A percentile compares a stretch with the other conserved stretches of the same genome.
These are phyloP conservation scores for Dolomedes plantarius DNA, from an alignment of 2,888 invertebrate genomes.

Conservation along the genomic window DNA sequence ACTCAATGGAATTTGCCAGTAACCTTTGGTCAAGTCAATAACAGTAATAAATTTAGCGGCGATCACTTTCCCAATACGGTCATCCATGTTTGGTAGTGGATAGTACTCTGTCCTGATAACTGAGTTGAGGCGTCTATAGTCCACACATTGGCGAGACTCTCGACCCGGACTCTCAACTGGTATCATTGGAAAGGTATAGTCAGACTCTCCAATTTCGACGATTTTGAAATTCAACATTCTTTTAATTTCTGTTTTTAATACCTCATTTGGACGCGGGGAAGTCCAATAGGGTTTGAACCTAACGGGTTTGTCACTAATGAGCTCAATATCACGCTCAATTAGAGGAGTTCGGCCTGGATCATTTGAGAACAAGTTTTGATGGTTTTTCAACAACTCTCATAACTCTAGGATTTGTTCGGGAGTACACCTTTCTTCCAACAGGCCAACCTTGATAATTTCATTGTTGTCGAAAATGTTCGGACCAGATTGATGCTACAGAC, in stretches of 20 bases:
- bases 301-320: background rate
- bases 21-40: constrained; percentile 19
- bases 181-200: background rate
- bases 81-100: constrained; percentile 8
- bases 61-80: background rate
- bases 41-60: constrained; percentile 8
- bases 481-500: too few species aligned
- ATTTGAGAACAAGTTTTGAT: constrained; percentile 12
- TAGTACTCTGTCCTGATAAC: background rate
- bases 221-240: background rate
- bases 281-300: constrained; percentile 6
- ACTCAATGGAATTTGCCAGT: constrained; percentile 16
- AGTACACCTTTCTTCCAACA: too few species aligned
- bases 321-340: background rate
- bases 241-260: background rate
- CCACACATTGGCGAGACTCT: background rate
- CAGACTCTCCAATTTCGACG: background rate
- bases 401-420: too few species aligned
- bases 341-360: constrained; percentile 1
- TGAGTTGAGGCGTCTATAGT: background rate
- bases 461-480: too few species aligned
- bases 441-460: too few species aligned
- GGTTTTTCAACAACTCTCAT: too few species aligned
- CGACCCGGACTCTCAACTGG: background rate
- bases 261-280: background rate